phyloP scores from a whole-genome alignment of 2,888 invertebrate genomes.

The Lasioglossum figueresi region DNA sequence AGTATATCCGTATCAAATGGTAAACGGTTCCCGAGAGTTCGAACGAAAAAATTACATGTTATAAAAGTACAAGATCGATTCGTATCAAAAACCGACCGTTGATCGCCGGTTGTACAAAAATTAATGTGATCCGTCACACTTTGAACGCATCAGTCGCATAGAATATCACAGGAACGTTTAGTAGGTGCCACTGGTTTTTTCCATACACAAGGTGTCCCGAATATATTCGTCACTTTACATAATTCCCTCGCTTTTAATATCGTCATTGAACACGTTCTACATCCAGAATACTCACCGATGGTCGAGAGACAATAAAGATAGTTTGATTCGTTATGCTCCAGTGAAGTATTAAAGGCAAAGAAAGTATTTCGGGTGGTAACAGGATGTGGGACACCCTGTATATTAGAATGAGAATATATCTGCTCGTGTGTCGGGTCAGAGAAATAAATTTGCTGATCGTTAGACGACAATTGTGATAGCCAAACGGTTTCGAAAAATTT shows the following conservation, averaged over 20 bases:
- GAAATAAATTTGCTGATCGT: neutral
- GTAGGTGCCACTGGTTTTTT: constrained; percentile 48
- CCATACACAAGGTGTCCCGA: constrained; percentile 7
- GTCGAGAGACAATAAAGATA: neutral
- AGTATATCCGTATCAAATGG: constrained; percentile 48
- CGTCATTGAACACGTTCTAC: neutral
- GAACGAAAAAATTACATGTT: constrained; percentile 43
- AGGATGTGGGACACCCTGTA: neutral
- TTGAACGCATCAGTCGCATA: constrained; percentile 60
- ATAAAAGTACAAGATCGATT: constrained; percentile 51
- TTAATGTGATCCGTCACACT: constrained; percentile 44
- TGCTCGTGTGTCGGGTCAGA: constrained; percentile 9
- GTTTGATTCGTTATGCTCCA: neutral
- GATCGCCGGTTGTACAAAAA: constrained; percentile 51
- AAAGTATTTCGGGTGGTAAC: neutral
- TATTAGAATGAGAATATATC: constrained; percentile 25
- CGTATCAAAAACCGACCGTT: constrained; percentile 40
- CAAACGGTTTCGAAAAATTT: neutral
- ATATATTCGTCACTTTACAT: neutral
- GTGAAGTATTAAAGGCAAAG: neutral
- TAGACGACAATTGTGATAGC: neutral
- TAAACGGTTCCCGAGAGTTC: constrained; percentile 28
- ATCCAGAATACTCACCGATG: neutral
- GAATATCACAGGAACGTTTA: constrained; percentile 69
- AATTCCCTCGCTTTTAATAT: neutral